Conservation (phyloP, 2,797 vertebrate species). For the Oceanodroma leucorhoa region DNA sequence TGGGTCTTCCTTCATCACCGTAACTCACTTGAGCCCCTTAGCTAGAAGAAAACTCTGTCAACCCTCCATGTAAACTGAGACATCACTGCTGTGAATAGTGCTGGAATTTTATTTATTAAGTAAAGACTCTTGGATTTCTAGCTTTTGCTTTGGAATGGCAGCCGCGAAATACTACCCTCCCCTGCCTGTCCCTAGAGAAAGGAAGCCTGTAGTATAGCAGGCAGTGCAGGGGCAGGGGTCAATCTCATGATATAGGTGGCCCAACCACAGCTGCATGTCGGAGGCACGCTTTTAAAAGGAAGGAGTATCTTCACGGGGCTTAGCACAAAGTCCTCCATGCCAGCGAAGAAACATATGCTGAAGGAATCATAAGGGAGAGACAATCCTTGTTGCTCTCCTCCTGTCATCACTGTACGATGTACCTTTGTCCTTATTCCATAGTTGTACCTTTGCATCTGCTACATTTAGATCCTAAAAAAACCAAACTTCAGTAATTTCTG, state of each 20-base stretch:
- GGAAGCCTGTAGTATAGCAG: conserved; percentile 51
- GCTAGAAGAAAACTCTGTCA: conserved; percentile 51
- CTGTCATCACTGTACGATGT: conserved; percentile 63
- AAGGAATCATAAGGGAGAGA: conserved; percentile 64
- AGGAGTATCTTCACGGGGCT: conserved; percentile 54
- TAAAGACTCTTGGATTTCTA: conserved; percentile 59
- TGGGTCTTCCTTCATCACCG: conserved; percentile 22
- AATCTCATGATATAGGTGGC: conserved; percentile 64
- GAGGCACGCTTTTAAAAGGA: neutral
- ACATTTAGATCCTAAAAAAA: neutral
- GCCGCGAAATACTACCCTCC: conserved; percentile 71
- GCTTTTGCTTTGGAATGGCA: conserved; percentile 54
- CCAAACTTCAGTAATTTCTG: neutral
- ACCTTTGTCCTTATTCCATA: neutral
- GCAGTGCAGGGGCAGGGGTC: conserved; percentile 74
- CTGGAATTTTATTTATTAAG: conserved; percentile 60
- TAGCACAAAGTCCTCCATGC: conserved; percentile 62
- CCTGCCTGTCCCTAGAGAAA: conserved; percentile 43
- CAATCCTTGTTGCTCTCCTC: conserved; percentile 66
- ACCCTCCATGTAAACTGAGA: conserved; percentile 57
- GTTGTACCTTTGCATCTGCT: neutral
- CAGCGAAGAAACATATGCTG: conserved; percentile 55
- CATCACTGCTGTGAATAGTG: neutral
- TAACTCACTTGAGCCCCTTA: neutral
- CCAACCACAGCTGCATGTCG: conserved; percentile 10